phyloP scores from a whole-genome alignment of 2,888 invertebrate genomes.

The Cantharis rufa region DNA sequence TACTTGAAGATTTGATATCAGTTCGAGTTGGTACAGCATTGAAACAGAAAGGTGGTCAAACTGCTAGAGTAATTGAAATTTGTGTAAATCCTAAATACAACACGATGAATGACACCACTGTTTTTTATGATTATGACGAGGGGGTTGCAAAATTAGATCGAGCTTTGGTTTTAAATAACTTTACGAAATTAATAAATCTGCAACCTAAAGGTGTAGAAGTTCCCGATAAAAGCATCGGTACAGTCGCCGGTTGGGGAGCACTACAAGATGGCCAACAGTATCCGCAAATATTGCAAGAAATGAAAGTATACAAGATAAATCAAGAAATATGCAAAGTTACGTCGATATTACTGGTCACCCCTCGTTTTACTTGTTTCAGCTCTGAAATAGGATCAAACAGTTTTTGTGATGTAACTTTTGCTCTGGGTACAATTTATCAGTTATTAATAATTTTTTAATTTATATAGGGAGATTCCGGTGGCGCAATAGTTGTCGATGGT shows the following conservation, averaged over 20 bases:
- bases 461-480: not conserved
- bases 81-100: constrained; percentile 12
- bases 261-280: not conserved
- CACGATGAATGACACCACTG: no score
- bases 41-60: not conserved
- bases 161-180: not conserved
- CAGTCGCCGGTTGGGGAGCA: not conserved
- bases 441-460: not conserved
- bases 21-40: not conserved
- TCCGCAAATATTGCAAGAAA: not conserved
- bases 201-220: not conserved
- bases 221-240: not conserved
- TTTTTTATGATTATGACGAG: constrained; percentile 41
- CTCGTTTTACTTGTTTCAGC: not conserved
- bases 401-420: not conserved
- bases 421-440: not conserved
- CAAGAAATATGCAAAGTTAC: not conserved
- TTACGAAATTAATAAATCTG: not conserved
- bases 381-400: not conserved
- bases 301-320: not conserved
- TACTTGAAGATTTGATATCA: no score
- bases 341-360: not conserved
- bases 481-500: not conserved
- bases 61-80: no score
- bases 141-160: constrained; percentile 42